phyloP scores from a whole-genome alignment of 2,113 vertebrate genomes.

The Salvator merianae region DNA sequence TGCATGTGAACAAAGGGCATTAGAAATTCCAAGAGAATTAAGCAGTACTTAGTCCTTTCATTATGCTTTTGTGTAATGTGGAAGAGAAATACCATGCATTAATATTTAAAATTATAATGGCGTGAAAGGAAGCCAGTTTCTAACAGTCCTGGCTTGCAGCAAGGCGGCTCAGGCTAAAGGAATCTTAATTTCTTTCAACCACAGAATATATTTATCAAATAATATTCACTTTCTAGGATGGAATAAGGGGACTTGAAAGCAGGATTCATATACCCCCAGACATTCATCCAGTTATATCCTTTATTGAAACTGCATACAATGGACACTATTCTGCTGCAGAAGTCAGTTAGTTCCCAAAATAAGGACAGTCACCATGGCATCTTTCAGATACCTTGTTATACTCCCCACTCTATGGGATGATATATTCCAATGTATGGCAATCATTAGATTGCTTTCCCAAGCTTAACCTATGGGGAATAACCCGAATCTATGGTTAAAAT shows the following conservation, averaged over 20 bases:
- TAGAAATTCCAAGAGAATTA: neutral
- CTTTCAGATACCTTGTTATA: no score
- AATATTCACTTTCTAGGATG: neutral
- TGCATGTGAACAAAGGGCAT: neutral
- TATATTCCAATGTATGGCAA: no score
- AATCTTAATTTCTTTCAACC: neutral
- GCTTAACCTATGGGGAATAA: no score
- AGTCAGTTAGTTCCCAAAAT: neutral
- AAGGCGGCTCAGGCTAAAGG: neutral
- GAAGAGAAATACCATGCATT: neutral
- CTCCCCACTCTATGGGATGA: no score
- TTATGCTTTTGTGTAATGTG: neutral
- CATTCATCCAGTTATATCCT: neutral
- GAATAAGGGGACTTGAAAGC: neutral
- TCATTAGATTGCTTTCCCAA: no score
- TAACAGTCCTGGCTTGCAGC: neutral
- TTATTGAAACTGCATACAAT: neutral
- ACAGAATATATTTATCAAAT: neutral
- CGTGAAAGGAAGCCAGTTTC: neutral
- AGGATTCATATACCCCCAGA: neutral
- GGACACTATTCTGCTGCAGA: neutral
- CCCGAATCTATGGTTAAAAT: no score
- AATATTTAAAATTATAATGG: constrained; percentile 2
- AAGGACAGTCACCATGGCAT: no score
- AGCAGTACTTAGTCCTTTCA: neutral